Evolutionary conservation across 2,113 vertebrate genomes (phyloP).

Genomic region (Salvelinus namaycush): DNA sequence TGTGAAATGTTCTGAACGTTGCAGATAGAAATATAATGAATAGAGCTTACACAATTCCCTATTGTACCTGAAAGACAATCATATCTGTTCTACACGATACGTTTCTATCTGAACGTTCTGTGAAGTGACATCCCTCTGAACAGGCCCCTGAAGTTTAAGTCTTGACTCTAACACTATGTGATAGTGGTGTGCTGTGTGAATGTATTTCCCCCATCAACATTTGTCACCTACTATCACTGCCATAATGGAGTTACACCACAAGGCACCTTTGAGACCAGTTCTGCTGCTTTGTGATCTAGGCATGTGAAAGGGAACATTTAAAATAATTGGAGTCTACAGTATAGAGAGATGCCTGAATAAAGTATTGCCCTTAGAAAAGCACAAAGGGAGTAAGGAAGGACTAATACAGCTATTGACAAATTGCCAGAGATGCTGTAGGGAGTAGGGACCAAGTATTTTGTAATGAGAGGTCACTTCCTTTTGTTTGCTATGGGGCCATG

Average conservation of each 20-base stretch:
- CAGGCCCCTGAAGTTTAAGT: conserved; percentile 9
- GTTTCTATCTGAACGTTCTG: too few species aligned
- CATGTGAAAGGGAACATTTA: conserved; percentile 34
- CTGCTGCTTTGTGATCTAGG: conserved; percentile 14
- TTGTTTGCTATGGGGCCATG: conserved; percentile 8
- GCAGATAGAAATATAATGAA: too few species aligned
- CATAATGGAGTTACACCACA: conserved; percentile 30
- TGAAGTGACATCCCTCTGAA: too few species aligned
- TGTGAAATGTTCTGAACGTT: too few species aligned
- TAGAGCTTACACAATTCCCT: too few species aligned
- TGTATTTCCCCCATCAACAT: conserved; percentile 56
- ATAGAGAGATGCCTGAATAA: not conserved
- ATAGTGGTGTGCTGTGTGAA: conserved; percentile 36
- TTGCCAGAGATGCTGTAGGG: conserved; percentile 14
- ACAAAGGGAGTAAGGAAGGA: conserved; percentile 12
- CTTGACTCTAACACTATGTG: conserved; percentile 19
- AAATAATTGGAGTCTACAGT: conserved; percentile 26
- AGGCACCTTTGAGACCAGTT: conserved; percentile 20
- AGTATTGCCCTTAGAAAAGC: conserved; percentile 45
- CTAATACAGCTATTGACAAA: conserved; percentile 1
- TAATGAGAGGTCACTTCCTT: conserved; percentile 20
- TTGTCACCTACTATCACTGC: conserved; percentile 31
- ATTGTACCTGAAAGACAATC: too few species aligned
- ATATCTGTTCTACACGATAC: too few species aligned
- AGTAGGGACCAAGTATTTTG: conserved; percentile 30